Evolutionary conservation across 1,140 invertebrate genomes (phyloP).

Genomic region (Bombyx mori): DNA sequence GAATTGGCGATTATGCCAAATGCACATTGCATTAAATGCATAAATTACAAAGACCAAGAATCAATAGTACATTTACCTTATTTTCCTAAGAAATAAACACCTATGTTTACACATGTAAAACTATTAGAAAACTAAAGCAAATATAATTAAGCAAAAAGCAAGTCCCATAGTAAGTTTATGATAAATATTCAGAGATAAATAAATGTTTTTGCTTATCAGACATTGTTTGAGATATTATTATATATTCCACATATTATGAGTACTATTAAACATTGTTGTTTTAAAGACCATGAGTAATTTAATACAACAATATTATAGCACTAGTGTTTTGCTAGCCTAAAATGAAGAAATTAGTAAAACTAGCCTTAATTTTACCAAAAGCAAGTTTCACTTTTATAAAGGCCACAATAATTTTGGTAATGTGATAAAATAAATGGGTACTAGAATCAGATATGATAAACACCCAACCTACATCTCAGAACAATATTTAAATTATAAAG

Average conservation of each 20-base stretch:
- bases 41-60: conserved; percentile 17
- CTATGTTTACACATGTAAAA: conserved; percentile 54
- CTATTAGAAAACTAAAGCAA: conserved; percentile 30
- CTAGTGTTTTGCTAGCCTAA: conserved; percentile 33
- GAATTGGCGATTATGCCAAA: conserved; percentile 27
- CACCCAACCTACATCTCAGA: neutral
- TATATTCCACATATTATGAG: neutral
- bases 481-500: conserved; percentile 1
- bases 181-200: conserved; percentile 18
- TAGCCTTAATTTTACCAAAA: conserved; percentile 59
- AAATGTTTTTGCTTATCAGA: conserved; percentile 21
- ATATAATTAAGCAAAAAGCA: neutral
- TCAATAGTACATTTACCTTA: conserved; percentile 62
- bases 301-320: conserved; percentile 7
- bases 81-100: conserved; percentile 56
- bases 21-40: conserved; percentile 32
- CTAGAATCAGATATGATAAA: no score
- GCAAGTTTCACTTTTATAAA: conserved; percentile 58
- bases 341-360: conserved; percentile 63
- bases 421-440: conserved; percentile 49
- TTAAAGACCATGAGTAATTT: conserved; percentile 18
- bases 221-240: conserved; percentile 6
- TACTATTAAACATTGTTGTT: conserved; percentile 9
- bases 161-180: conserved; percentile 19
- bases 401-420: conserved; percentile 65